Evolutionary conservation across 2,888 invertebrate species (phyloP).

Genomic region (Lasioglossum lativentre): DNA sequence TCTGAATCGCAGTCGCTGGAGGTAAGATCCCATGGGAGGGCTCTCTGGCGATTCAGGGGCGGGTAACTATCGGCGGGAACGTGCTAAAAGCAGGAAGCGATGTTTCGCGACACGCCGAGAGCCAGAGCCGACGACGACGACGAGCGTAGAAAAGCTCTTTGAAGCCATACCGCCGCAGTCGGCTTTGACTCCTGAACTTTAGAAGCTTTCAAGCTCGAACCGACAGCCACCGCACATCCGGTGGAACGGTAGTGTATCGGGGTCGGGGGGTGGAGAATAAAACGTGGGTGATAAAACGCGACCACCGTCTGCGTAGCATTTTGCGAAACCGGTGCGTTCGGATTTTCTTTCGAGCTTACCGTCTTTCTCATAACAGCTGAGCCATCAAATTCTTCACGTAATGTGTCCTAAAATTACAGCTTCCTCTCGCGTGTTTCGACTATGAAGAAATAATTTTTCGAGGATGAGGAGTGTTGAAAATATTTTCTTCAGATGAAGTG

Average conservation of each 20-base stretch:
- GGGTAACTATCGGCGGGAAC: slow-evolving; percentile 17
- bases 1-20: background rate
- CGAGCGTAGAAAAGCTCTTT: slow-evolving; percentile 69
- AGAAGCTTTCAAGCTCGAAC: slow-evolving; percentile 64
- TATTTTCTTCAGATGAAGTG: background rate
- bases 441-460: background rate
- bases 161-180: slow-evolving; percentile 64
- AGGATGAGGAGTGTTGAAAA: too few species aligned
- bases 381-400: too few species aligned
- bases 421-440: too few species aligned
- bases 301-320: slow-evolving; percentile 11
- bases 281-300: slow-evolving; percentile 39
- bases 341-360: background rate
- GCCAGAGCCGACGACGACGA: slow-evolving; percentile 47
- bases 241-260: background rate
- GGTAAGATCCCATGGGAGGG: background rate
- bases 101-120: slow-evolving; percentile 45
- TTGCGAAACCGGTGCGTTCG: background rate
- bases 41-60: background rate
- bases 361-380: background rate
- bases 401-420: too few species aligned
- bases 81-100: slow-evolving; percentile 52
- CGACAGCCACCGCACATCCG: background rate
- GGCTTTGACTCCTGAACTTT: slow-evolving; percentile 73
- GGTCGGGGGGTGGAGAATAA: background rate